Evolutionary conservation across 1,140 invertebrate genomes (phyloP).

Genomic region (Colletes gigas): DNA sequence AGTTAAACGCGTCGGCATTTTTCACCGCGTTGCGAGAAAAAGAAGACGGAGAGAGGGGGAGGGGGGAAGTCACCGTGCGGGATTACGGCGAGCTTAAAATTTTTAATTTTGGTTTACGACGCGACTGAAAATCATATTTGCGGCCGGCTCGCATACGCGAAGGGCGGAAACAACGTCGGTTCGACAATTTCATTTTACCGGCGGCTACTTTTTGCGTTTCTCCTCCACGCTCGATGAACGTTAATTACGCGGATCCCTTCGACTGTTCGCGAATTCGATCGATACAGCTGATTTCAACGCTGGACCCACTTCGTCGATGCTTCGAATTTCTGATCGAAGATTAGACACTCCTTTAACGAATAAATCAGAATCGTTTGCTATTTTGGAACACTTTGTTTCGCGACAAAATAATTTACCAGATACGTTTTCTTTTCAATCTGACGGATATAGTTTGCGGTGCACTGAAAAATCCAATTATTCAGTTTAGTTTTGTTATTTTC

Average conservation of each 20-base stretch:
- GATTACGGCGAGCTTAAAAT: constrained; percentile 46
- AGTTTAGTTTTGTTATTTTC: no score
- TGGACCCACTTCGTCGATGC: no score
- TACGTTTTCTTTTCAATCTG: no score
- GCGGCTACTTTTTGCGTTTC: not conserved
- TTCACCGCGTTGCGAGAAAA: not conserved
- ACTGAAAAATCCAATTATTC: no score
- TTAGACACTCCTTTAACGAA: no score
- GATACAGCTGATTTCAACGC: no score
- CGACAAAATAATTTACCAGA: no score
- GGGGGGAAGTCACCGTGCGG: not conserved
- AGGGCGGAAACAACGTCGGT: constrained; percentile 3
- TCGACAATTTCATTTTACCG: not conserved
- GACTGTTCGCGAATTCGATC: not conserved
- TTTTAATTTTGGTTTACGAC: constrained; percentile 52
- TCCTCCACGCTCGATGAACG: not conserved
- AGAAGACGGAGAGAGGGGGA: not conserved
- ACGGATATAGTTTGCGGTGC: no score
- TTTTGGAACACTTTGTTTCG: no score
- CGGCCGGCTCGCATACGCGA: not conserved
- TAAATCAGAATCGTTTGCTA: no score
- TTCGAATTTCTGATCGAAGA: no score
- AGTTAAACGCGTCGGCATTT: constrained; percentile 42
- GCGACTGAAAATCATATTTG: constrained; percentile 43
- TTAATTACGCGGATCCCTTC: constrained; percentile 5